These are phyloP conservation scores for Conomelus anceps DNA, from an alignment of 2,888 invertebrate genomes.

Conservation along the genomic window DNA sequence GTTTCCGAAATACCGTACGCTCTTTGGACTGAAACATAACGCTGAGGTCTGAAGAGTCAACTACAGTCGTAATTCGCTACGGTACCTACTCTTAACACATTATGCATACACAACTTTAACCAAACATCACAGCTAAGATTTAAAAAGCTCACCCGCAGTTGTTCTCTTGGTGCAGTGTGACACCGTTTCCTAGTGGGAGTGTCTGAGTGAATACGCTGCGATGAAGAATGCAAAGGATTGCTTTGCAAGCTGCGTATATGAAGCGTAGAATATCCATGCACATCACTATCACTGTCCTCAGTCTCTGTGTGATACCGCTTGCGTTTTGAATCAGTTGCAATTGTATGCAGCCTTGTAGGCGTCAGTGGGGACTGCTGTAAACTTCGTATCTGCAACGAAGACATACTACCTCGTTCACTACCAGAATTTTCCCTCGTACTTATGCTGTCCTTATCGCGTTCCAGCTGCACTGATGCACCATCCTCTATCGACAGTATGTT, in stretches of 20 bases:
- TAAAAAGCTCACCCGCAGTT: conserved; percentile 51
- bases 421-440: background rate
- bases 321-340: background rate
- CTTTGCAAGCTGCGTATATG: background rate
- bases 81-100: too few species aligned
- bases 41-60: too few species aligned
- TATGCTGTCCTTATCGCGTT: background rate
- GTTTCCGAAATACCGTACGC: too few species aligned
- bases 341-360: background rate
- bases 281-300: conserved; percentile 2
- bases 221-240: background rate
- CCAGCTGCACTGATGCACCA: background rate
- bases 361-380: background rate
- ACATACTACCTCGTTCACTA: background rate
- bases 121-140: too few species aligned
- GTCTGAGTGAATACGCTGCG: conserved; percentile 16
- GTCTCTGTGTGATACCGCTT: background rate
- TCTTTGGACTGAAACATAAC: too few species aligned
- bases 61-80: too few species aligned
- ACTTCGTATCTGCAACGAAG: background rate
- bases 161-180: conserved; percentile 54
- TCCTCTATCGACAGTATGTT: conserved; percentile 22
- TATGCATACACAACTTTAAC: too few species aligned
- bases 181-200: conserved; percentile 45
- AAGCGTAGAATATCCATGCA: background rate